A percentile compares a stretch with the other conserved stretches of the same genome.
Conservation (phyloP, 2,113 vertebrate species). For the Leptobrachium leishanense region DNA sequence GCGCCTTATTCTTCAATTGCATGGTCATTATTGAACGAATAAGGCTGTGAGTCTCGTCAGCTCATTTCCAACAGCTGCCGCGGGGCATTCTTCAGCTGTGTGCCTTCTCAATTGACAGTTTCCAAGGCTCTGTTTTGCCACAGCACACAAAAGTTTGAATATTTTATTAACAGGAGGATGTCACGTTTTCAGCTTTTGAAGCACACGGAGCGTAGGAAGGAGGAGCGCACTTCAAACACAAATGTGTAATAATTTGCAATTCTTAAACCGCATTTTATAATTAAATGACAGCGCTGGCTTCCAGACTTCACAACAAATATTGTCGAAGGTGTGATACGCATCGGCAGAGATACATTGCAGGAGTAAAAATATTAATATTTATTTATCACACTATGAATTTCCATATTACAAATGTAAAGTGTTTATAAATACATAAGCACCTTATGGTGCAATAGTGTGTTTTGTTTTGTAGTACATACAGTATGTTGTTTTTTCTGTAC, state of each 20-base stretch:
- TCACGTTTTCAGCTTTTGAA: background rate
- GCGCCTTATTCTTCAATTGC: conserved; percentile 14
- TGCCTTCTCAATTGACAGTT: conserved; percentile 4
- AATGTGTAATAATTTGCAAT: background rate
- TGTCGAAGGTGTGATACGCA: background rate
- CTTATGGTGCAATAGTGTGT: too few relatives aligned
- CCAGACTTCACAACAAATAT: background rate
- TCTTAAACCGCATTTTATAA: background rate
- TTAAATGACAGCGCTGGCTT: background rate
- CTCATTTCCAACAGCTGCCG: conserved; percentile 7
- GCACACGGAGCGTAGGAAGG: background rate
- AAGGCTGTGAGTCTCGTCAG: conserved; percentile 13
- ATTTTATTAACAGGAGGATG: conserved; percentile 14
- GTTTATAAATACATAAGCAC: too few relatives aligned
- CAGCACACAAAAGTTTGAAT: conserved; percentile 10
- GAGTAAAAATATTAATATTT: too few relatives aligned
- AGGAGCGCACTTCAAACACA: background rate
- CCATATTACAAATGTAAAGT: too few relatives aligned
- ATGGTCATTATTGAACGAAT: conserved; percentile 8
- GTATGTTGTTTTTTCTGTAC: too few relatives aligned
- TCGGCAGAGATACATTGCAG: background rate
- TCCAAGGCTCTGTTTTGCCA: conserved; percentile 6
- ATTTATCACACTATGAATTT: too few relatives aligned
- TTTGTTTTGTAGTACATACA: too few relatives aligned
- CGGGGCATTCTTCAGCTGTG: background rate